phyloP scores from a whole-genome alignment of 2,113 vertebrate species.

The Steatornis caripensis region DNA sequence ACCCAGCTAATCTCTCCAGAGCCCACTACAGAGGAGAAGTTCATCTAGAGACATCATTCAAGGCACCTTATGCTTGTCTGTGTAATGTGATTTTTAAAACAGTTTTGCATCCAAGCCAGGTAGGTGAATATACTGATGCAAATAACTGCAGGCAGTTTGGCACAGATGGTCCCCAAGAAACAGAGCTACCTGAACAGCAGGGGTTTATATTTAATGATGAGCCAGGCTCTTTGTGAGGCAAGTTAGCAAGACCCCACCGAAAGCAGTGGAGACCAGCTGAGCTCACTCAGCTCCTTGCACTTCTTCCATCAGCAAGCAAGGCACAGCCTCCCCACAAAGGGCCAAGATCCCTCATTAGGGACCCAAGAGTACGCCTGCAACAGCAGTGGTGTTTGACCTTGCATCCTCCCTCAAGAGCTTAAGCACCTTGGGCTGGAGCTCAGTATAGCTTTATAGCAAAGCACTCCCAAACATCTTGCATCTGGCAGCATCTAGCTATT shows the following conservation, averaged over 20 bases:
- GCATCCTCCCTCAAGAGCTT: neutral
- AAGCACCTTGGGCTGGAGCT: neutral
- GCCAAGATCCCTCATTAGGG: neutral
- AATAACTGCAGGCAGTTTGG: conserved; percentile 12
- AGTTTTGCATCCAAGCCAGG: neutral
- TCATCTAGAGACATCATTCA: neutral
- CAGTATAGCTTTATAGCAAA: neutral
- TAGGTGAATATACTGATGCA: conserved; percentile 6
- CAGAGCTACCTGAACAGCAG: neutral
- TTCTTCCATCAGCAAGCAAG: neutral
- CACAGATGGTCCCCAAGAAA: conserved; percentile 52
- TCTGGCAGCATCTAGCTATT: neutral
- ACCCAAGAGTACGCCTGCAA: neutral
- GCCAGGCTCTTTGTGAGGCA: neutral
- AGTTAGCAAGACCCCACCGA: neutral
- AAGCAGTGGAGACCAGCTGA: neutral
- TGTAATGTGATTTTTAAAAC: neutral
- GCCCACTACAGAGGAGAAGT: neutral
- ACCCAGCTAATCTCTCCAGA: neutral
- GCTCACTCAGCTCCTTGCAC: neutral
- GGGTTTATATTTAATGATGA: conserved; percentile 24
- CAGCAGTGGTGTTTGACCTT: neutral
- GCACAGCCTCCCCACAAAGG: neutral
- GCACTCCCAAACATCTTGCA: neutral
- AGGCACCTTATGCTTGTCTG: neutral